Percentiles rank a stretch among this genome's conserved stretches.
Evolutionary conservation across 2,888 invertebrate species (phyloP).

Genomic region (Dolichopus griseipennis): DNA sequence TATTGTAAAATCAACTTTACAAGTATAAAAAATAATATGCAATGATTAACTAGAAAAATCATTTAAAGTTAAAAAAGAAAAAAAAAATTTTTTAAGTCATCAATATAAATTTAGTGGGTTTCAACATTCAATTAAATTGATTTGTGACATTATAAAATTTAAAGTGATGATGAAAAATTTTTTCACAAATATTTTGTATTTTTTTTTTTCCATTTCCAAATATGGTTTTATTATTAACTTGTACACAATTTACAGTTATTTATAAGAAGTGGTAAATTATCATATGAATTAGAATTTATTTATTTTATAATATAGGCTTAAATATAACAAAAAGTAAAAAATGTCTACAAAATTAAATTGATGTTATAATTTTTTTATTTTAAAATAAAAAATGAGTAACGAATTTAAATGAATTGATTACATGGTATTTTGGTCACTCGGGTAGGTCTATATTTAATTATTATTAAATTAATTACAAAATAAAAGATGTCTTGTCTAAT

Average conservation of each 20-base stretch:
- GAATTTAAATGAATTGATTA: background rate
- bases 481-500: no score
- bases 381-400: background rate
- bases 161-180: constrained; percentile 2
- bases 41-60: no score
- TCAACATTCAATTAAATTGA: background rate
- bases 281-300: constrained; percentile 4
- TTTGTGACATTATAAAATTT: background rate
- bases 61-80: no score
- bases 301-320: background rate
- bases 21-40: no score
- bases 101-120: background rate
- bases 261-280: background rate
- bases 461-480: no score
- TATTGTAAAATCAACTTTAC: no score
- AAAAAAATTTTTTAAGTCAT: background rate
- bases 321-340: no score
- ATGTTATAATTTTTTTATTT: no score
- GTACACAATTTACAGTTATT: no score
- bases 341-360: no score
- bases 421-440: background rate
- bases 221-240: no score
- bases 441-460: background rate
- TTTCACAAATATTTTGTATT: background rate
- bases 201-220: background rate